Conservation (phyloP, 2,888 invertebrate genomes). For the Disparrhopalites patrizii region DNA sequence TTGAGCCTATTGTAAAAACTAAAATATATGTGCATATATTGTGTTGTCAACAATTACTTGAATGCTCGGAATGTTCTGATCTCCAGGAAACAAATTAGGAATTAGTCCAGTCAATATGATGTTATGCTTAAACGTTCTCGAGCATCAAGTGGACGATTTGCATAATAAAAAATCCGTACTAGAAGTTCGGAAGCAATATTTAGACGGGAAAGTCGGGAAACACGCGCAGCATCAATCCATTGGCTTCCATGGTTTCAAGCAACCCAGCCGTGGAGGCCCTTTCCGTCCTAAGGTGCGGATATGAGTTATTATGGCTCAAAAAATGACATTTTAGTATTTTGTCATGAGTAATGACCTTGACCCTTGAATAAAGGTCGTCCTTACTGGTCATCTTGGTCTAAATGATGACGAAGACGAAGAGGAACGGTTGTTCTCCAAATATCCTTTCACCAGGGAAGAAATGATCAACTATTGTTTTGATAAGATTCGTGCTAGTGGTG, state of each 20-base stretch:
- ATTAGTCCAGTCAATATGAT: conserved; percentile 15
- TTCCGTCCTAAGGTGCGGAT: conserved; percentile 10
- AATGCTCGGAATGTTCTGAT: not conserved
- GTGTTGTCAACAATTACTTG: not conserved
- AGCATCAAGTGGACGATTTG: conserved; percentile 23
- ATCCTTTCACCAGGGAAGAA: conserved; percentile 15
- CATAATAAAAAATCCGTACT: conserved; percentile 3
- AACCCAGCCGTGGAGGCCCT: conserved; percentile 17
- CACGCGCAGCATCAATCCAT: not conserved
- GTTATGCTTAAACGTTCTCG: conserved; percentile 11
- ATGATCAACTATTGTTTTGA: conserved; percentile 14
- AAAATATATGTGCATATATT: not conserved
- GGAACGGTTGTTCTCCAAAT: conserved; percentile 14
- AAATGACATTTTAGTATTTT: not conserved
- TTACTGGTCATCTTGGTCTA: conserved; percentile 21
- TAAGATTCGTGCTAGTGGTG: conserved; percentile 8
- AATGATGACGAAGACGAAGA: conserved; percentile 27
- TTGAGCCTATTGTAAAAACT: not conserved
- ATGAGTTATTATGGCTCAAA: not conserved
- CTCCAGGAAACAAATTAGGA: conserved; percentile 17
- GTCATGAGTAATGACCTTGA: not conserved
- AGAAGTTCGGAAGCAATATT: not conserved
- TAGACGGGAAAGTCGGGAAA: not conserved
- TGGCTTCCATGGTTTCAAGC: not conserved
- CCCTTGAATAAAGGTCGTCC: not conserved